Evolutionary conservation across 1,140 invertebrate genomes (phyloP).

Genomic region (Rhagoletis zephyria): DNA sequence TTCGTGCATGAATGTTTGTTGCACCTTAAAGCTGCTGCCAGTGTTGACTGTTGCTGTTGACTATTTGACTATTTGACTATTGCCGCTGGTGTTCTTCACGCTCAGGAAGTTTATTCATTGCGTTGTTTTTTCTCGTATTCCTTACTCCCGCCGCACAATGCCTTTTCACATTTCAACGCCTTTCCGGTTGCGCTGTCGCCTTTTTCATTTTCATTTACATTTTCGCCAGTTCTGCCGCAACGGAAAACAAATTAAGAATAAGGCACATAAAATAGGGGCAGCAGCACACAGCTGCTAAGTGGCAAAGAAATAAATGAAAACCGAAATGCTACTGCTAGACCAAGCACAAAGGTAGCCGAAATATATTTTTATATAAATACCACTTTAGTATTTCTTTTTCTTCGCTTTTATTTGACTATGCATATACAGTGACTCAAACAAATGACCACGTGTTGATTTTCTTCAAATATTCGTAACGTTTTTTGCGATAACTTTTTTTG

Average conservation of each 20-base stretch:
- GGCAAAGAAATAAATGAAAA: constrained; percentile 6
- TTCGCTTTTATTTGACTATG: background rate
- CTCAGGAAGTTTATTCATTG: constrained; percentile 46
- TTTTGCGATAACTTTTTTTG: too few relatives aligned
- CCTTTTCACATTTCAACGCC: constrained; percentile 22
- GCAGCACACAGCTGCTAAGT: background rate
- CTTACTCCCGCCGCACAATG: background rate
- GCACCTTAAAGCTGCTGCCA: background rate
- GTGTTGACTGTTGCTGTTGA: too few relatives aligned
- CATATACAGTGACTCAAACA: too few relatives aligned
- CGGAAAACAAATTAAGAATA: constrained; percentile 50
- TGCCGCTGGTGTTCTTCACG: constrained; percentile 43
- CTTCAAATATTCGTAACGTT: too few relatives aligned
- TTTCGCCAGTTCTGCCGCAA: background rate
- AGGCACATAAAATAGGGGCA: constrained; percentile 36
- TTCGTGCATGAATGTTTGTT: background rate
- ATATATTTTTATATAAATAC: background rate
- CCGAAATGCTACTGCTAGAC: background rate
- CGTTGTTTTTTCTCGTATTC: constrained; percentile 12
- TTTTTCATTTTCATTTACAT: constrained; percentile 24
- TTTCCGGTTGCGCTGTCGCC: constrained; percentile 31
- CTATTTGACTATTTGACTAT: background rate
- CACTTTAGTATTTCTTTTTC: background rate
- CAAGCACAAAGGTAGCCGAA: constrained; percentile 6
- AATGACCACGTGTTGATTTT: too few relatives aligned